A percentile compares a stretch with the other conserved stretches of the same genome.
These are phyloP conservation scores for Ptychodera flava DNA, from an alignment of 35 echinoderm and acorn worm genomes.

Conservation along the genomic window DNA sequence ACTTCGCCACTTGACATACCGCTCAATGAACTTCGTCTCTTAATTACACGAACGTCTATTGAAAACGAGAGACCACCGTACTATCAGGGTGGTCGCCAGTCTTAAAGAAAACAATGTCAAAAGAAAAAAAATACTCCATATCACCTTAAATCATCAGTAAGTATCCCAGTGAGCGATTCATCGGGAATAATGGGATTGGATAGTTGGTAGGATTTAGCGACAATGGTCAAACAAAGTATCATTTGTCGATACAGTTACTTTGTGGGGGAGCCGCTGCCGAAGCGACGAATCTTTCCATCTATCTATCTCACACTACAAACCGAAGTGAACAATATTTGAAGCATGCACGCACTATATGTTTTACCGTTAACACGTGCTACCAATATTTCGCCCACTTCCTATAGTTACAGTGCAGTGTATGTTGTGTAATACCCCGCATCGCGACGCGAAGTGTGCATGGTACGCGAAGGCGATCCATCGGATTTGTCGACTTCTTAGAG, in stretches of 20 bases:
- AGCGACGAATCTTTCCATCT: neutral
- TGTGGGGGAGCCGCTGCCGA: neutral
- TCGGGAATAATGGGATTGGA: neutral
- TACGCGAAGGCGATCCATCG: too few species aligned
- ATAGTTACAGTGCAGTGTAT: too few species aligned
- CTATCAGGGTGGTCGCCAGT: neutral
- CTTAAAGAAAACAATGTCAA: neutral
- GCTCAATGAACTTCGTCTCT: too few species aligned
- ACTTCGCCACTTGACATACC: too few species aligned
- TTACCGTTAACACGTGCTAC: too few species aligned
- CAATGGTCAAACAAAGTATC: neutral
- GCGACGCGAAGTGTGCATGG: too few species aligned
- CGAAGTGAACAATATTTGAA: too few species aligned
- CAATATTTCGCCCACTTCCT: too few species aligned
- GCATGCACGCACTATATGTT: too few species aligned
- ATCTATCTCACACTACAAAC: too few species aligned
- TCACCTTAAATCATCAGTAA: neutral
- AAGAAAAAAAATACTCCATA: neutral
- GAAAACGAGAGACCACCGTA: neutral
- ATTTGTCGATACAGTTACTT: neutral
- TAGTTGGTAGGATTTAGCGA: neutral
- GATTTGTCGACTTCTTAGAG: too few species aligned
- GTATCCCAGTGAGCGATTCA: neutral
- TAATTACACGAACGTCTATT: neutral
- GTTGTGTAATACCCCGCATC: too few species aligned